These are phyloP conservation scores for Sclerodermus sp. DNA, from an alignment of 2,888 invertebrate species.

Conservation along the genomic window DNA sequence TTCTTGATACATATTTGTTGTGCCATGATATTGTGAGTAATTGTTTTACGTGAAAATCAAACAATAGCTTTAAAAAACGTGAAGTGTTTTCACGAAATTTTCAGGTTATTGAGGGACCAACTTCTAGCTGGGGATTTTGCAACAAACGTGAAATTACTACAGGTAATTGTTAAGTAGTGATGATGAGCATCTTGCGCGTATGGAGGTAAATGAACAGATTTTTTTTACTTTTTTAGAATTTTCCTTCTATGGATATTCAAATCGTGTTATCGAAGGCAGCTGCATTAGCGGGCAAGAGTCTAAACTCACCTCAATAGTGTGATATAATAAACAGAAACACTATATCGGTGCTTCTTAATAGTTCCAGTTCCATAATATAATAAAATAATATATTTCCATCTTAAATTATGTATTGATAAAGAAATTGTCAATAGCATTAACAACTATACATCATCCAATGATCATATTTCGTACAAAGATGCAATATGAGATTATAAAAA, in stretches of 20 bases:
- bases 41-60: neutral
- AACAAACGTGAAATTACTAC: constrained; percentile 88
- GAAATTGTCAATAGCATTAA: too few species aligned
- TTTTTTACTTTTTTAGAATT: constrained; percentile 62
- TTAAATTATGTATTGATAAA: too few species aligned
- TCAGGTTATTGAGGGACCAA: constrained; percentile 79
- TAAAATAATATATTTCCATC: too few species aligned
- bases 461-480: too few species aligned
- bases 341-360: too few species aligned
- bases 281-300: constrained; percentile 61
- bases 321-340: too few species aligned
- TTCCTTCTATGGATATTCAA: constrained; percentile 86
- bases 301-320: constrained; percentile 34
- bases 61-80: too few species aligned
- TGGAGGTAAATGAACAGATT: neutral
- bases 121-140: constrained; percentile 89
- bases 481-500: neutral
- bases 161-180: constrained; percentile 58
- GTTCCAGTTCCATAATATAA: too few species aligned
- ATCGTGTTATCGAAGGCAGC: constrained; percentile 79
- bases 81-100: too few species aligned
- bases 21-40: constrained; percentile 94
- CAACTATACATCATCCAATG: too few species aligned
- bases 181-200: neutral
- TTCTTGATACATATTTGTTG: constrained; percentile 92